A percentile compares a stretch with the other conserved stretches of the same genome.
Conservation (phyloP, 2,797 vertebrate genomes). For the Aselliscus stoliczkanus region DNA sequence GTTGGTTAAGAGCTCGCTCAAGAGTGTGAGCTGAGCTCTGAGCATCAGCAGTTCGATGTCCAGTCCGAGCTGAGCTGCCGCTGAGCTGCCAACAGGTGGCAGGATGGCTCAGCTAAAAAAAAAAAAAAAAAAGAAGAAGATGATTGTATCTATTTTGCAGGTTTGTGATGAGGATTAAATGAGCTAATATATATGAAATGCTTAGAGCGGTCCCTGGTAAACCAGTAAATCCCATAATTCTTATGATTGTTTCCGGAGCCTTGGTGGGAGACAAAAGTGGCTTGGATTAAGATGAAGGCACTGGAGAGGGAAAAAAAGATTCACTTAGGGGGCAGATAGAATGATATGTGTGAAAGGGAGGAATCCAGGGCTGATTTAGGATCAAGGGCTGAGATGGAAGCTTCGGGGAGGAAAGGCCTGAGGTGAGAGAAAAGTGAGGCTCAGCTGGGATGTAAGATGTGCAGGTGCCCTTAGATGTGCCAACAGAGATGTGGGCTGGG, state of each 20-base stretch:
- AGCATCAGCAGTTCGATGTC: no score
- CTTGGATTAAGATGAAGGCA: not conserved
- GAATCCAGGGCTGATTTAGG: accelerated
- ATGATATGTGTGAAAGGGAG: not conserved
- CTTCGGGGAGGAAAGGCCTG: no score
- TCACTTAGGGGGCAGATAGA: not conserved
- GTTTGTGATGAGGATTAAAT: not conserved
- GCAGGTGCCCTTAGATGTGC: accelerated
- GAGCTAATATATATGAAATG: not conserved
- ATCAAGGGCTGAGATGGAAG: not conserved
- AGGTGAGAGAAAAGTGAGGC: not conserved
- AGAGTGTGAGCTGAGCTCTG: no score
- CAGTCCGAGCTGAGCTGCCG: no score
- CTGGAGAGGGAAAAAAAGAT: not conserved
- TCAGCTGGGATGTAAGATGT: no score
- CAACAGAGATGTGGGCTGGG: accelerated
- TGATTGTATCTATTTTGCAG: not conserved
- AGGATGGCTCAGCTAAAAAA: no score
- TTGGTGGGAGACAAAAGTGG: accelerated
- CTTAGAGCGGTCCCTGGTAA: not conserved
- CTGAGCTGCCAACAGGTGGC: no score
- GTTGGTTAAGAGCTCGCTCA: no score
- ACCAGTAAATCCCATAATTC: not conserved
- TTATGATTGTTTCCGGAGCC: not conserved
- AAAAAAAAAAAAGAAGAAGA: no score